A percentile compares a stretch with the other conserved stretches of the same genome.
Evolutionary conservation across 1,140 invertebrate genomes (phyloP).

Genomic region (Habropoda laboriosa): DNA sequence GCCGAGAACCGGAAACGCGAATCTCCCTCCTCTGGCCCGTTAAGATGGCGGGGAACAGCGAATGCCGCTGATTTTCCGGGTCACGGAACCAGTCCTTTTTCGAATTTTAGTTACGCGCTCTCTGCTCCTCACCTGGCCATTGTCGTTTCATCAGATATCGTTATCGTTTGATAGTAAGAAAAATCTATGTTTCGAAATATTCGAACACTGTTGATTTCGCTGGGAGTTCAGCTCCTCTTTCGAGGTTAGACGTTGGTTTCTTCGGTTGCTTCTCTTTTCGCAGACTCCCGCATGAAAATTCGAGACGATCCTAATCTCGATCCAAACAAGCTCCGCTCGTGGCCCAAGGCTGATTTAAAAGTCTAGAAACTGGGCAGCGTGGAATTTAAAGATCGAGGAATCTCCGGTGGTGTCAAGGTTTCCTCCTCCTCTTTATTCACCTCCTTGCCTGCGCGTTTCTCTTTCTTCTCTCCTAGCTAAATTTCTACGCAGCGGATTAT

Average conservation of each 20-base stretch:
- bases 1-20: conserved; percentile 55
- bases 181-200: too few species aligned
- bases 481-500: not conserved
- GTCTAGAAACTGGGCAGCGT: not conserved
- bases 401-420: not conserved
- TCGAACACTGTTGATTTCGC: too few species aligned
- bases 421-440: not conserved
- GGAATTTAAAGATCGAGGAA: not conserved
- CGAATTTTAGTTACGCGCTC: not conserved
- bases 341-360: conserved; percentile 4
- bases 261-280: not conserved
- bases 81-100: conserved; percentile 2
- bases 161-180: too few species aligned
- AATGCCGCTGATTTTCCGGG: conserved; percentile 18
- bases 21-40: not conserved
- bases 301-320: not conserved
- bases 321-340: not conserved
- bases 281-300: not conserved
- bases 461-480: not conserved
- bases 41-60: not conserved
- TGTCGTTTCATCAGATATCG: too few species aligned
- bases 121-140: not conserved
- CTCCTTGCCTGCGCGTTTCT: not conserved
- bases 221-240: too few species aligned
- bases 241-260: too few species aligned